Evolutionary conservation across 53 echinoderm and acorn worm species (phyloP).

Genomic region (Astropecten irregularis): DNA sequence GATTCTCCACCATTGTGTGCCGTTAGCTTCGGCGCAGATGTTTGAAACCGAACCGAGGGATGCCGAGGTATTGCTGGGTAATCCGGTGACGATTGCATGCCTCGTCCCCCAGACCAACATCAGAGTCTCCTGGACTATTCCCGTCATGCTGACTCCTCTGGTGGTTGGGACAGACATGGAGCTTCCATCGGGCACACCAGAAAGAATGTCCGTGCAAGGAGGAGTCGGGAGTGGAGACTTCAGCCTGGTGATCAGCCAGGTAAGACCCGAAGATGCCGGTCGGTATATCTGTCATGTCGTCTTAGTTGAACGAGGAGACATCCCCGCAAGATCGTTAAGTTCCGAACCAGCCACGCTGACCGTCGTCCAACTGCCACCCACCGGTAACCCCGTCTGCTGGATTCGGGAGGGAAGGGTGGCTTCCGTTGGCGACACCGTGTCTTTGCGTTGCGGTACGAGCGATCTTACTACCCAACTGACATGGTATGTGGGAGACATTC

Average conservation of each 20-base stretch:
- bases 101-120: neutral
- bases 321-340: neutral
- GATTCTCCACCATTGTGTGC: neutral
- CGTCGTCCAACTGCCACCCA: constrained; percentile 21
- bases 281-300: constrained; percentile 35
- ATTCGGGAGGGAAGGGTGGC: neutral
- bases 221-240: neutral
- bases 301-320: neutral
- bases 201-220: neutral
- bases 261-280: neutral
- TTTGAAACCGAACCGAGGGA: constrained; percentile 35
- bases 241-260: constrained; percentile 31
- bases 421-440: neutral
- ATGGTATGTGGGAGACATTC: constrained; percentile 24
- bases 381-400: constrained; percentile 38
- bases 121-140: constrained; percentile 27
- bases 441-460: constrained; percentile 20
- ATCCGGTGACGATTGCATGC: constrained; percentile 4
- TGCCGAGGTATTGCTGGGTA: constrained; percentile 29
- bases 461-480: constrained; percentile 1
- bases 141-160: neutral
- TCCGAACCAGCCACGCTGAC: constrained; percentile 15
- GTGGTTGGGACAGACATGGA: neutral
- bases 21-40: constrained; percentile 1
- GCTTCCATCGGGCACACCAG: neutral